Base-by-base conservation (phyloP, 2,797 vertebrate genomes). In the Clarias pachynema region DNA sequence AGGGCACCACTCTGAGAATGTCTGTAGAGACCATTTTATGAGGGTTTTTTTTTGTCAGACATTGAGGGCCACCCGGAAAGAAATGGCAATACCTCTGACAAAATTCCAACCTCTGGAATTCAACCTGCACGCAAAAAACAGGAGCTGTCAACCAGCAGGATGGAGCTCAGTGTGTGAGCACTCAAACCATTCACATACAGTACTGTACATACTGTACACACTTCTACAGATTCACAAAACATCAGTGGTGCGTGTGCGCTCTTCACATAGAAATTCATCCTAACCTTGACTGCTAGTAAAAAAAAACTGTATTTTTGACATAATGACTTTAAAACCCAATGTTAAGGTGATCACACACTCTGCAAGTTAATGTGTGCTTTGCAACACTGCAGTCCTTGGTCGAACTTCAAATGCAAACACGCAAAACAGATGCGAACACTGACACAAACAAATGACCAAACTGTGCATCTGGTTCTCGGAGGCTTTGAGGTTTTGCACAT, bases 401-500 rank as follows among this genome's bases (percentile, higher is more conserved):
- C 37, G 15, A 49, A 20, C 68, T 44, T 29, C n/a, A 66, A 84
- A 26, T 74, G 40, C 83, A 65, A 70, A 44, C 22, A 44, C 15
- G 15, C 73, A 85, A 82, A 77, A 70, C 74, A 77, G 72, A 78
- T 37, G 77, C 68, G 84, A 81, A 84, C 68, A 88, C 49, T 62
- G 75, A 88, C 84, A 84, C 49, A 89, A 62, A 85, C 53, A 78
- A 78, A 86, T 26, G 80, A 86, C 69, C 81, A 86, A 90, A 24
- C 83, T 65, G 87, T 90, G 92, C 92, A 92, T 94, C 86, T 95
- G 93, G 91, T 92, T 89, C 88, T 88, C 92, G 92, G 92, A 90
- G 88, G 90, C 91, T 90, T 92, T 90, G 89, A 89, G 92, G 91
- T 93, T 91, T 53, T 92, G 87, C 85, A 91, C 89, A 92, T 89